Evolutionary conservation across 1,140 invertebrate species (phyloP).

Genomic region (Drosophila equinoxialis): DNA sequence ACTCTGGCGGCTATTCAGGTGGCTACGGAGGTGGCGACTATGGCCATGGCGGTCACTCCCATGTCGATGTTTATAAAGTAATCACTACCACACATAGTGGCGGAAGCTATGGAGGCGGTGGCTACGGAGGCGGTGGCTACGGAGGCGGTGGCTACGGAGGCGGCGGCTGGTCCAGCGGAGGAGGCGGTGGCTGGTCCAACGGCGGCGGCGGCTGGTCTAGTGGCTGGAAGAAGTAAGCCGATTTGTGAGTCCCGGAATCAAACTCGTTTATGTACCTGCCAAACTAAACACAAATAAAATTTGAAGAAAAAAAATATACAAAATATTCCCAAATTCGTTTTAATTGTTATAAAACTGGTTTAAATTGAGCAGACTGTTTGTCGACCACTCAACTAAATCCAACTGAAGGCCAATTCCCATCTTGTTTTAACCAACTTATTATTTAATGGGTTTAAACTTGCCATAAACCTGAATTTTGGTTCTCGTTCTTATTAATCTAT

Average conservation of each 20-base stretch:
- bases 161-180: slow-evolving; percentile 39
- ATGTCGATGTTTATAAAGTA: slow-evolving; percentile 46
- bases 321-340: slow-evolving; percentile 6
- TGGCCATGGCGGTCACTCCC: slow-evolving; percentile 21
- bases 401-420: slow-evolving; percentile 42
- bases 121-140: slow-evolving; percentile 38
- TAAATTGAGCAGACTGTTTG: slow-evolving; percentile 23
- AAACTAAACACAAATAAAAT: slow-evolving; percentile 20
- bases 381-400: slow-evolving; percentile 9
- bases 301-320: not conserved
- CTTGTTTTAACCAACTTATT: slow-evolving; percentile 27
- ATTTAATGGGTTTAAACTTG: slow-evolving; percentile 3
- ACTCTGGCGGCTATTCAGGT: slow-evolving; percentile 34
- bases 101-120: slow-evolving; percentile 28
- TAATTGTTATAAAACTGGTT: slow-evolving; percentile 37
- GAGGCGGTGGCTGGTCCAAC: slow-evolving; percentile 3
- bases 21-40: slow-evolving; percentile 18
- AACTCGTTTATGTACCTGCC: slow-evolving; percentile 57
- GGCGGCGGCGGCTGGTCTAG: slow-evolving; percentile 49
- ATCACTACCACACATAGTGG: slow-evolving; percentile 42
- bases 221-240: slow-evolving; percentile 61
- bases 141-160: slow-evolving; percentile 33
- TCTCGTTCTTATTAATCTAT: not conserved
- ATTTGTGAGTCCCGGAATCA: slow-evolving; percentile 31
- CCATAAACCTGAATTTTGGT: not conserved